These are phyloP conservation scores for Hippopotamus amphibius DNA, from an alignment of 2,113 vertebrate species.

Conservation along the genomic window DNA sequence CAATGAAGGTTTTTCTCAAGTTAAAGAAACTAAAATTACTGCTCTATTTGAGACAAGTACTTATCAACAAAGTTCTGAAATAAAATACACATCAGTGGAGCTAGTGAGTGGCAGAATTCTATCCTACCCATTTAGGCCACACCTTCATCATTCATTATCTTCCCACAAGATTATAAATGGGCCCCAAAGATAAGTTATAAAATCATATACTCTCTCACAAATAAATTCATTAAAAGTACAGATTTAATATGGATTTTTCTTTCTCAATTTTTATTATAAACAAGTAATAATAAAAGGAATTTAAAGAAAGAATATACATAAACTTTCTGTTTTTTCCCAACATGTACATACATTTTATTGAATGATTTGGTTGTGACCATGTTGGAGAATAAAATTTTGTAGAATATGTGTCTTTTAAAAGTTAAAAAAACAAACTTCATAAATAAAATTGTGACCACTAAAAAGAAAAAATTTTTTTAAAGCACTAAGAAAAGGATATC, in stretches of 20 bases:
- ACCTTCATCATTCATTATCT: background rate
- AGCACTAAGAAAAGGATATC: slow-evolving; percentile 89
- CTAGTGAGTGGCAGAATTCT: background rate
- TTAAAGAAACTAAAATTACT: slow-evolving; percentile 90
- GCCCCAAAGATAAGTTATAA: slow-evolving; percentile 4
- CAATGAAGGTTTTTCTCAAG: slow-evolving; percentile 94
- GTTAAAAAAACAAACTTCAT: slow-evolving; percentile 25
- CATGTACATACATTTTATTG: background rate
- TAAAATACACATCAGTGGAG: background rate
- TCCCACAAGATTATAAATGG: slow-evolving; percentile 45
- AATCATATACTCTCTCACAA: slow-evolving; percentile 32
- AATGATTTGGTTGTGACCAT: background rate
- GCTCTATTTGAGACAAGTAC: background rate
- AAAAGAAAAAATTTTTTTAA: slow-evolving; percentile 21
- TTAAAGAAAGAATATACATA: slow-evolving; percentile 27
- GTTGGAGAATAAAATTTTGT: background rate
- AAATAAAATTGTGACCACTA: slow-evolving; percentile 26
- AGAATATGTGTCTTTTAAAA: slow-evolving; percentile 10
- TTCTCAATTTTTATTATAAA: slow-evolving; percentile 22
- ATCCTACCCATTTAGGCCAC: background rate
- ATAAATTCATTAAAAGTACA: slow-evolving; percentile 6
- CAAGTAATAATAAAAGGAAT: background rate
- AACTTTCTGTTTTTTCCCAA: background rate
- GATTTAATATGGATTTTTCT: background rate
- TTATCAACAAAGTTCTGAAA: background rate